Percentiles rank a stretch among this genome's conserved stretches.
Conservation (phyloP, 37 sponge, comb jelly and placozoan genomes). For the Hexactinellida sp. region DNA sequence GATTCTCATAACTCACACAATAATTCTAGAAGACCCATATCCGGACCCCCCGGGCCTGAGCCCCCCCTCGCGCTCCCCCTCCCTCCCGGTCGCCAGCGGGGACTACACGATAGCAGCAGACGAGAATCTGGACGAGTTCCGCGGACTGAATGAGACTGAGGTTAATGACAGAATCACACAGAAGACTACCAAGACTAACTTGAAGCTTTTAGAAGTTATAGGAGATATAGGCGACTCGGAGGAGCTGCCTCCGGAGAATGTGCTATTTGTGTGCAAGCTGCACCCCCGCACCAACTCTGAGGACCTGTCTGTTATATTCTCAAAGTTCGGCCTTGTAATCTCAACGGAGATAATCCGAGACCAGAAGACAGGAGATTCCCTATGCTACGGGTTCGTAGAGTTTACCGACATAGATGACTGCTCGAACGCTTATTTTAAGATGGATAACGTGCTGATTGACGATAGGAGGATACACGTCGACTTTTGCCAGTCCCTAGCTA, state of each 20-base stretch:
- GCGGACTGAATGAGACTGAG: conserved; percentile 64
- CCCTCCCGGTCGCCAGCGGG: conserved; percentile 40
- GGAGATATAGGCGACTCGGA: conserved; percentile 97
- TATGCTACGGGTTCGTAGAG: conserved; percentile 95
- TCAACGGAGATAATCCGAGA: conserved; percentile 92
- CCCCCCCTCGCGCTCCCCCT: conserved; percentile 62
- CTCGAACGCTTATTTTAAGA: conserved; percentile 93
- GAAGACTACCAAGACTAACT: conserved; percentile 64
- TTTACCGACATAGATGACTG: conserved; percentile 89
- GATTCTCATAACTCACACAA: conserved; percentile 85
- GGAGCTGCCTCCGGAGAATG: conserved; percentile 89
- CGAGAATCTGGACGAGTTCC: conserved; percentile 77
- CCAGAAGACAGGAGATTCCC: conserved; percentile 89
- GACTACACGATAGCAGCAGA: conserved; percentile 66
- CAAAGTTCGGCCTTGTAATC: conserved; percentile 81
- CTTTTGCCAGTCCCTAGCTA: conserved; percentile 92
- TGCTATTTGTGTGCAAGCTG: conserved; percentile 94
- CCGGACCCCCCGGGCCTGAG: conserved; percentile 51
- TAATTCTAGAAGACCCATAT: conserved; percentile 87
- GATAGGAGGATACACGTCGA: conserved; percentile 96
- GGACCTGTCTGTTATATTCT: conserved; percentile 94
- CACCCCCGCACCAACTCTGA: conserved; percentile 88
- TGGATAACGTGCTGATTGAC: conserved; percentile 98
- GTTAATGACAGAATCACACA: conserved; percentile 46
- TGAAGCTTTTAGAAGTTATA: conserved; percentile 87